Evolutionary conservation across 2,113 vertebrate species (phyloP).

Genomic region (Fregetta grallaria): DNA sequence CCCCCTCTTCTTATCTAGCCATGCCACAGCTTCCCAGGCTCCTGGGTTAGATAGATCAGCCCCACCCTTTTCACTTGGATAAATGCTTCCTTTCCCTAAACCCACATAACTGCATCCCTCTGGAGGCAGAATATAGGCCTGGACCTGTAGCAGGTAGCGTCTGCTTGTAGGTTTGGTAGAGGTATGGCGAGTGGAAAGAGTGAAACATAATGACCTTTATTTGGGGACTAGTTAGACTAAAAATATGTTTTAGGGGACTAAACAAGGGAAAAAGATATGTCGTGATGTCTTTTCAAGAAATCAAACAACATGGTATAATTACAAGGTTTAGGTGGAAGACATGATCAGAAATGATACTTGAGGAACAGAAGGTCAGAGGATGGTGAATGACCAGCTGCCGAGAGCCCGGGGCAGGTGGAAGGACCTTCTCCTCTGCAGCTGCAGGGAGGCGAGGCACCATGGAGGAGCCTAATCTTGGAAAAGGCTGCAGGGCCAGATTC

Average conservation of each 20-base stretch:
- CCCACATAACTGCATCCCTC: accelerated
- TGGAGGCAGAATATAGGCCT: neutral
- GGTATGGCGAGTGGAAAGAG: neutral
- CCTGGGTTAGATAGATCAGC: neutral
- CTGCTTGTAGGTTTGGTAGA: neutral
- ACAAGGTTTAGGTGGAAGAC: neutral
- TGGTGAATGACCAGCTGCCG: neutral
- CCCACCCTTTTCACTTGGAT: neutral
- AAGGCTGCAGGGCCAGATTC: neutral
- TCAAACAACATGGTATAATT: accelerated
- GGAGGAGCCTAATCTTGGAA: neutral
- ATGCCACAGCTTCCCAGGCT: neutral
- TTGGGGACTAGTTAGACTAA: neutral
- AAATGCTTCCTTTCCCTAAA: neutral
- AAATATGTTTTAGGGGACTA: neutral
- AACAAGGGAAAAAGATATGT: neutral
- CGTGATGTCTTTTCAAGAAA: neutral
- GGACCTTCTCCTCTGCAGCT: neutral
- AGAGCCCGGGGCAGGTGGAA: neutral
- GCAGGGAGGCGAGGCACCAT: neutral
- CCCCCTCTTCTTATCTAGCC: neutral
- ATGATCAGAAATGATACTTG: neutral
- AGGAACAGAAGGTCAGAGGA: neutral
- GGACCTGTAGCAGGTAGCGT: accelerated
- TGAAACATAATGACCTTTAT: accelerated